Base-by-base conservation (phyloP, 2,113 vertebrate genomes). In the Zosterops hypoxanthus region DNA sequence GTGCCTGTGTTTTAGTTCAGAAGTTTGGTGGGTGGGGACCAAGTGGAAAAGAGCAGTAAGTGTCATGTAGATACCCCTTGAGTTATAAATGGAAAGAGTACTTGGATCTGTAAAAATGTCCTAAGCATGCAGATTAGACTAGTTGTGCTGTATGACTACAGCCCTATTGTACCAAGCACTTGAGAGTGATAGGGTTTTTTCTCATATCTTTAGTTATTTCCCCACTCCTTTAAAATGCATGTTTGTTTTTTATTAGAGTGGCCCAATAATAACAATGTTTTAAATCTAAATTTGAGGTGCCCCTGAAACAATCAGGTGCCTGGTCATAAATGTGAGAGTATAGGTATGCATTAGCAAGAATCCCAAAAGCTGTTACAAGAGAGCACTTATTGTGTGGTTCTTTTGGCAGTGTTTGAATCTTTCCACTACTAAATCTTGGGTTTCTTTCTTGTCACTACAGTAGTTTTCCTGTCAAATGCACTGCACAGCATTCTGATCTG, bases 381-480 rank as follows among this genome's bases (percentile, higher is more conserved):
- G 9, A 70, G 25, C 4, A 25, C 20, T 83, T 80, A 34, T 0
- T 64, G 42, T 46, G 31, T 56, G 53, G 52, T 73, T 73, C 64
- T 82, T 59, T 41, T 52, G 63, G 25, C 69, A 72, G 44, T 20
- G 12, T 64, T 88, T 90, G 18, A 82, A 42, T 93, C 63, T 44
- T 82, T 81, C 59, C 57, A 31, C 49, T 78, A 41, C 25, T 64
- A 71, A 94, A 69, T 66, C 46, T 75, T 3, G 4, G 25, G 12
- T 29, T 92, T 71, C 18, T 81, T 88, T 94, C 61, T 60, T 81
- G 49, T 86, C 56, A 34, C 68, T 90, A 11, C 17, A 22, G 24
- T 53, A 77, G 56, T 20, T 93, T 83, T 93, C 88, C 92, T 93
- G 52, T 95, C 60, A 84, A 93, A 80, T 50, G n/a, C 57, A 28